Evolutionary conservation across 2,888 invertebrate species (phyloP), one percentile per base, ranked within the genome.

Genomic region (Drosophila falleni): DNA sequence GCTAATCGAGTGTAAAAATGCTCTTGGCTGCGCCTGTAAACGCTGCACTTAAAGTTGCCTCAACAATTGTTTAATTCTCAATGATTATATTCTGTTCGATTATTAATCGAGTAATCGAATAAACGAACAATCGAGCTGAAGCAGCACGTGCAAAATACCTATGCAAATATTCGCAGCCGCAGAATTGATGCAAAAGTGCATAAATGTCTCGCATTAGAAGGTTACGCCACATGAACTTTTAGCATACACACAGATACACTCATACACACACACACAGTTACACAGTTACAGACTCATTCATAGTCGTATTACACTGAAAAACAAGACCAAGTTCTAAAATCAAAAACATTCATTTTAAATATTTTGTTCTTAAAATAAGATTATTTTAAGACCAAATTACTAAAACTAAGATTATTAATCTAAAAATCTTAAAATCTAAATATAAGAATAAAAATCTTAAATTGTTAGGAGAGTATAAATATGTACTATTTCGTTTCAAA

Each of bases 1-100:
- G 74, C 85, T 89, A 89, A 89, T 86, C 86, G 88, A 80, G 87
- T 89, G 89, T 89, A 71, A 86, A 86, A 86, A 89, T 71, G 80
- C 80, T 79, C 35, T 64, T 71, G 74, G 74, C 71, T 68, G 59
- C 58, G 51, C 59, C 29, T 29, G 29, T 8, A 29, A 29, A 8
- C 29, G 74, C 71, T 68, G 59, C 58, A 55, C 59, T 77, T 72
- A 62, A 71, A 72, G 72, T 31, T 49, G 39, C 53, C 13, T 2
- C n/a, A 37, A n/a, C 41, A 50, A 71, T 58, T 66, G 49, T 41
- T 58, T 23, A 59, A 68, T 54, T 60, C 64, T n/a, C 41, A 64
- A 62, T 68, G 56, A 53, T 60, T 54, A 50, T 60, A 59, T 74
- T 55, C n/a, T n/a, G 55, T 60, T 63, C 31, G 8, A 23, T 61